Evolutionary conservation across 2,888 invertebrate genomes (phyloP), one percentile per base, ranked within the genome.

Genomic region (Macropis europaea): DNA sequence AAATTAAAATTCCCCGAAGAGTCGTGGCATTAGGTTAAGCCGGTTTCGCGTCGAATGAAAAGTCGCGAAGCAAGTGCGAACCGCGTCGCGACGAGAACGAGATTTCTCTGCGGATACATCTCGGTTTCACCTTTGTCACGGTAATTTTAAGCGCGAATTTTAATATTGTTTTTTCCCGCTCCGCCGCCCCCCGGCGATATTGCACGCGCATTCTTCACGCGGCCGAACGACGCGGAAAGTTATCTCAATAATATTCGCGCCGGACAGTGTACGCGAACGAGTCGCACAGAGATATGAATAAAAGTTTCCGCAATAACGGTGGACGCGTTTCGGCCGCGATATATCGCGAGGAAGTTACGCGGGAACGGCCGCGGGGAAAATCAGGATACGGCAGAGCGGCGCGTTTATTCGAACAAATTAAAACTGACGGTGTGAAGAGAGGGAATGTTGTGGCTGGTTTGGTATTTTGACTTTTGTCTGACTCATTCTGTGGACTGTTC

Each of bases 161-260:
- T 84, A 84, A 86, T 86, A 83, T 82, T 81, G 81, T 82, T 84
- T 81, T 82, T 83, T 67, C 78, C 48, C 72, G 59, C 7, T 30
- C 61, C 80, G 81, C 76, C 75, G 81, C 62, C 66, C 54, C 61
- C 66, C 79, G 76, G 81, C 81, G 84, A 84, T 84, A 83, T 81
- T 82, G 32, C 52, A 6, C 28, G 36, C 47, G 43, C 47, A 42
- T 64, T 74, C 64, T 77, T 63, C 64, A 47, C 59, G 56, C n/a
- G 15, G 28, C 30, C 26, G n/a, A n/a, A n/a, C 57, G 13, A 26
- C 47, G 43, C 1, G 66, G 42, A 34, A 59, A 62, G 54, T 75
- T 67, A 52, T 53, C 54, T 30, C 42, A 30, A 56, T 57, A 57
- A 45, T 59, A 59, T 43, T 28, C 17, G 17, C 22, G 13, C 17